Evolutionary conservation across 2,888 invertebrate genomes (phyloP), one percentile per base, ranked within the genome.

Genomic region (Troglohyphantes excavatus): DNA sequence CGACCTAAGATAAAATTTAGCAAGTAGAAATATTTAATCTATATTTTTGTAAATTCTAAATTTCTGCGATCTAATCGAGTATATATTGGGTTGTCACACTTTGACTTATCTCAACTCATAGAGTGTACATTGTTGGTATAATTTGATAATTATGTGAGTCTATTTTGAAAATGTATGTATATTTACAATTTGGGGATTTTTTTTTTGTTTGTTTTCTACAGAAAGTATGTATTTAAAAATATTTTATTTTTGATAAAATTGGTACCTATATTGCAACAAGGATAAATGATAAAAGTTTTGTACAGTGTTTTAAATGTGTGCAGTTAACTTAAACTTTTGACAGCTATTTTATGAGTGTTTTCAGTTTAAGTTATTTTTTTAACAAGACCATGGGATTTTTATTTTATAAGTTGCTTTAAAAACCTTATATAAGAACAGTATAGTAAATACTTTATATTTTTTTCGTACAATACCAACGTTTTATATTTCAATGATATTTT

Each of bases 71-170:
- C 61, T 46, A 43, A 21, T 43, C 13, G 17, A 63, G n/a, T 63
- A 27, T 43, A 67, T 81, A 53, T 63, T 81, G 61, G 39, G 26
- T n/a, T 65, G 73, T 81, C 81, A 81, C 72, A 87, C 84, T 84
- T 84, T 75, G 84, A 84, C 87, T 53, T 39, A 59, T 81, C 53
- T 88, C 87, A 75, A 81, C 87, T 88, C 81, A 88, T 75, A 88
- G 87, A 88, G 73, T 88, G 75, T 88, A 81, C 86, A 43, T 86
- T 43, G 13, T 70, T 23, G 26, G 53, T 82, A 39, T 39, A 68
- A 59, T 81, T 63, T 39, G 65, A 39, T 39, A 53, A n/a, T 53
- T 53, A 53, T 53, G 13, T 53, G n/a, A n/a, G 19, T 23, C 27
- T n/a, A 33, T 61, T 68, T 81, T 81, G 46, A 29, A 29, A 27